Conservation (phyloP, 2,113 vertebrate genomes). For the Blennius ocellaris region DNA sequence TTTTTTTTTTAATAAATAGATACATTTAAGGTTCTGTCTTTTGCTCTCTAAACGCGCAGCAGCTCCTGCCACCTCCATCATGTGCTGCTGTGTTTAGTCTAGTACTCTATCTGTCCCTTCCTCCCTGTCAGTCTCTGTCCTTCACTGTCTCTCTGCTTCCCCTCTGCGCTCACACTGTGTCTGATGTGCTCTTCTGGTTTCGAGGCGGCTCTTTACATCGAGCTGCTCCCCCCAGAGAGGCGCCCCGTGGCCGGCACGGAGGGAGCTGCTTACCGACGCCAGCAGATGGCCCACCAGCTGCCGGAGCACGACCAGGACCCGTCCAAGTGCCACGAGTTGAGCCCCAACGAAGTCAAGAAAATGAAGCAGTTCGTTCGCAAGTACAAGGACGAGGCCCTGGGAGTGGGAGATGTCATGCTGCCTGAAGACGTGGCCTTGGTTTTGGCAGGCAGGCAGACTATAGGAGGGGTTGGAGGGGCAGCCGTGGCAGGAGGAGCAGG, state of each 20-base stretch:
- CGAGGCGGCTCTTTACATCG: constrained; percentile 94
- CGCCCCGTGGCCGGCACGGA: constrained; percentile 92
- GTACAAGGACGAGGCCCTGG: constrained; percentile 94
- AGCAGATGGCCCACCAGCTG: constrained; percentile 97
- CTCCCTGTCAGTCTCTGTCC: constrained; percentile 4
- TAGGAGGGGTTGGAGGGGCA: not conserved
- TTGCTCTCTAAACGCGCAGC: not conserved
- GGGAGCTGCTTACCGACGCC: constrained; percentile 95
- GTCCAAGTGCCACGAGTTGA: constrained; percentile 93
- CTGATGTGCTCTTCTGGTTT: not conserved
- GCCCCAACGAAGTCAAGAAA: constrained; percentile 91
- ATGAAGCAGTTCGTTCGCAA: constrained; percentile 98
- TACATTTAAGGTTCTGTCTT: no score
- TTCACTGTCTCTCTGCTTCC: not conserved
- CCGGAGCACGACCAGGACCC: constrained; percentile 98
- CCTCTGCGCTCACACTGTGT: not conserved
- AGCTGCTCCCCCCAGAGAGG: constrained; percentile 94
- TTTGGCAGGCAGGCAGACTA: constrained; percentile 39
- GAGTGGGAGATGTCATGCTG: constrained; percentile 91
- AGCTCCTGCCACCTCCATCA: not conserved
- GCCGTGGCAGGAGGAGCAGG: constrained; percentile 54
- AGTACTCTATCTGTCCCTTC: constrained; percentile 2
- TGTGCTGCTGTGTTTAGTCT: constrained; percentile 58
- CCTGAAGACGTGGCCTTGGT: constrained; percentile 85
- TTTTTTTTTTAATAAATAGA: no score